Base-by-base conservation (phyloP, 1,140 invertebrate species). In the Leptoteleia sp. region DNA sequence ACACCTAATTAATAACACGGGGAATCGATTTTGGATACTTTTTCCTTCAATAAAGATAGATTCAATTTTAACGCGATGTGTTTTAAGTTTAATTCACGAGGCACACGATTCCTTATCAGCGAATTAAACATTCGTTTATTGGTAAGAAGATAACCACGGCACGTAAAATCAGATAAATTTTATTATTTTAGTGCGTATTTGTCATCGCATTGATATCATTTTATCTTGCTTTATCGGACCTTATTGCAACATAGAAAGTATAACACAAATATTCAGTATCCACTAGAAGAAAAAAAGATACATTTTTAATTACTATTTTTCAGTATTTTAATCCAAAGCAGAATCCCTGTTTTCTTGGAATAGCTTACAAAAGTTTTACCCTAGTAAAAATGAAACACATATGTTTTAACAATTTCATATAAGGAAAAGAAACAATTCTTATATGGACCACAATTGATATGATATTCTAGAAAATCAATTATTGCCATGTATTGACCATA, bases 1-100 rank as follows among this genome's bases (percentile, higher is more conserved):
- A 54, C 50, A 40, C 50, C 19, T 40, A 54, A 54, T 54, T 54
- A 54, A 54, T 54, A 27, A 12, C 35, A 8, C 33, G n/a, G 13
- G 13, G 27, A 43, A 43, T 42, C 40, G 40, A 59, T 59, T 59
- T 59, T 19, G 17, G 16, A 31, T 15, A 47, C 13, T 16, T 47
- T 47, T 29, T 47, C 25, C 25, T 25, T n/a, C 7, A 5, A 25
- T 7, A 25, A 29, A 29, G 27, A 8, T 7, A 7, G 27, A 11
- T 6, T 45, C 11, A 12, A 9, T 47, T 31, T 47, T 16, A 3
- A 47, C 25, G 9, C 12, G n/a, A n/a, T n/a, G 1, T 8, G 17
- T 0, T 4, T n/a, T n/a, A n/a, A n/a, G 17, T 43, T 12, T 25
- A 43, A 43, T 43, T 43, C 8, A 25, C n/a, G n/a, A 22, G 19